Evolutionary conservation across 2,888 invertebrate genomes (phyloP), one percentile per base, ranked within the genome.

Genomic region (Mimumesa dahlbomi): DNA sequence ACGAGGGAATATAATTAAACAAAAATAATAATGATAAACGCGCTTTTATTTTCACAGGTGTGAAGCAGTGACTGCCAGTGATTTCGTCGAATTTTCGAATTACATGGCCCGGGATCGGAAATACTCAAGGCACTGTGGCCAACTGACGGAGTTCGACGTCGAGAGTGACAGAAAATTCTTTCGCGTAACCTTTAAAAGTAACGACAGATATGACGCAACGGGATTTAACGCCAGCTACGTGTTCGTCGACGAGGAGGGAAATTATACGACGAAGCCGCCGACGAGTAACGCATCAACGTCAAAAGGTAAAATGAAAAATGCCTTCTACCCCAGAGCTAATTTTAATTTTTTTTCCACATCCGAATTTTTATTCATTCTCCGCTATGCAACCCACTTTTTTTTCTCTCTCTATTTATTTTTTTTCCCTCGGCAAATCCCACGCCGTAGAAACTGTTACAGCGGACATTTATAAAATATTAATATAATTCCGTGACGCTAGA

Each of bases 61-160:
- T 88, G 96, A 96, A 84, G 95, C 95, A 63, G 93, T 94, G 46
- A 95, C 97, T 1, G 96, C 97, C 42, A 98, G 98, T 86, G 99
- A 99, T 90, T 98, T 95, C 90, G 96, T 99, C 54, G 97, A 98
- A 89, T 97, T 99, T 90, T 98, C 98, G 46, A 99, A 98, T 91
- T 97, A 95, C 88, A 93, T 96, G 92, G 94, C 95, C 72, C 93
- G 94, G 79, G 98, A 99, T 90, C 93, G 96, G 85, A 97, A 97
- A 89, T 96, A 95, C 90, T 93, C 94, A 48, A 93, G 96, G 84
- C 95, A 96, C 88, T 99, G 98, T 89, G 98, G 98, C 5, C 94
- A 94, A 83, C 92, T 94, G 89, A 93, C 93, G 84, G 94, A 95
- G 83, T 95, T 96, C 87, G 93, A 94, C 85, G 93, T 96, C 38